Conservation (phyloP, 2,797 vertebrate genomes). For the Gymnothorax reevesii region DNA sequence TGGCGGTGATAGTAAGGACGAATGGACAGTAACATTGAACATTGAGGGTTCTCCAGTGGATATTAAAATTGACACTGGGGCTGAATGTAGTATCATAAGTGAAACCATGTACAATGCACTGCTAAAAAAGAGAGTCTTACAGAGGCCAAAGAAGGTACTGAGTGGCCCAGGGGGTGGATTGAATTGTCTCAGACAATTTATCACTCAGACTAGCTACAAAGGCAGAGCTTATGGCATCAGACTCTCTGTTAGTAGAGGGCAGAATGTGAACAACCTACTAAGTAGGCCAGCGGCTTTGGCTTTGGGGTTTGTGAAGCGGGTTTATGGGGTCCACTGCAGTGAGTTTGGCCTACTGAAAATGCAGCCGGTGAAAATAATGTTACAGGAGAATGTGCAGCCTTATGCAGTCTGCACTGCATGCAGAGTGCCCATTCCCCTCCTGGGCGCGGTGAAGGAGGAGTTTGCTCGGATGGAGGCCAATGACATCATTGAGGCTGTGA, state of each 20-base stretch:
- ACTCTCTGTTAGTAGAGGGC: background rate
- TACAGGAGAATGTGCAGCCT: background rate
- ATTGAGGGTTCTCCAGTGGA: too few species aligned
- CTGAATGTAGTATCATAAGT: too few species aligned
- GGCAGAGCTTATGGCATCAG: background rate
- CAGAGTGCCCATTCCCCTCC: slow-evolving; percentile 9
- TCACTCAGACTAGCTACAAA: background rate
- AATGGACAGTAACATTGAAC: background rate
- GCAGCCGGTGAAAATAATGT: background rate
- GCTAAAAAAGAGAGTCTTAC: background rate
- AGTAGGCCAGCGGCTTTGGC: background rate
- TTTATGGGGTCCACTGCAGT: background rate
- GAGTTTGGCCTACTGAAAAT: background rate
- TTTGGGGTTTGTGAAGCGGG: background rate
- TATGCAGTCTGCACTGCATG: slow-evolving; percentile 2
- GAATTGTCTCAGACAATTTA: background rate
- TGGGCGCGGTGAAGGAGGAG: background rate
- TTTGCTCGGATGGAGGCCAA: too few species aligned
- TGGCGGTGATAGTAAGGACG: too few species aligned
- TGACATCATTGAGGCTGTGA: too few species aligned
- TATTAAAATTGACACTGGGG: slow-evolving; percentile 26
- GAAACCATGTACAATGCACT: slow-evolving; percentile 13
- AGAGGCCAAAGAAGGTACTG: background rate
- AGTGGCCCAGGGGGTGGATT: background rate
- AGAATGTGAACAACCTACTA: background rate